Conservation (phyloP, 2,888 invertebrate genomes). For the Cephus nigrinus region DNA sequence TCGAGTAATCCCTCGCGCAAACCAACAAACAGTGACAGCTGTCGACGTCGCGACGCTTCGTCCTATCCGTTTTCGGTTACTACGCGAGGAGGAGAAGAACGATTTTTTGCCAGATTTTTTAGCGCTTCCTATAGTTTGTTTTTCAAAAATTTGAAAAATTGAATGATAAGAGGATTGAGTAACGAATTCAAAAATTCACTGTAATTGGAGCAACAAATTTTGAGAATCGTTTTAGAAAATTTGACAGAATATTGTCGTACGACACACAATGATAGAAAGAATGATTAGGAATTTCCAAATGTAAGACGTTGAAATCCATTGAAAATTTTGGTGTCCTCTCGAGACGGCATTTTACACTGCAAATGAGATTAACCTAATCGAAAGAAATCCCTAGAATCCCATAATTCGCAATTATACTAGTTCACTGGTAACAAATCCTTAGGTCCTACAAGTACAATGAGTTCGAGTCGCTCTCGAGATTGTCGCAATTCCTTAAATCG, state of each 20-base stretch:
- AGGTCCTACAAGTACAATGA: neutral
- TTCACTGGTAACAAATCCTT: neutral
- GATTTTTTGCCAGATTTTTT: neutral
- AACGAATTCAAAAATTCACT: neutral
- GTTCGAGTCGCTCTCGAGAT: neutral
- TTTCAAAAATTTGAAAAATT: neutral
- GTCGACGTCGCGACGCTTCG: constrained; percentile 47
- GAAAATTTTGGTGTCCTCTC: neutral
- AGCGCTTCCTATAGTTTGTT: neutral
- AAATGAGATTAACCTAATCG: neutral
- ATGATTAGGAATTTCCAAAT: neutral
- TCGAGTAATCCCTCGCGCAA: constrained; percentile 59
- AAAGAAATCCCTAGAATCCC: neutral
- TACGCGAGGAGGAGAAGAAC: neutral
- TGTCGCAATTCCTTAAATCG: neutral
- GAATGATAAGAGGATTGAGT: neutral
- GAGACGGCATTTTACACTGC: neutral
- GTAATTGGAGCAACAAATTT: neutral
- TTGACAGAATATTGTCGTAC: neutral
- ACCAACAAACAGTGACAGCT: constrained; percentile 64
- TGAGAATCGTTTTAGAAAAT: neutral
- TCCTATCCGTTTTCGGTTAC: constrained; percentile 33
- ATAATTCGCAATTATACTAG: neutral
- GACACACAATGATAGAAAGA: neutral
- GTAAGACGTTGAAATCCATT: neutral